Evolutionary conservation across 2,113 vertebrate species (phyloP).

Genomic region (Syngnathoides biaculeatus): DNA sequence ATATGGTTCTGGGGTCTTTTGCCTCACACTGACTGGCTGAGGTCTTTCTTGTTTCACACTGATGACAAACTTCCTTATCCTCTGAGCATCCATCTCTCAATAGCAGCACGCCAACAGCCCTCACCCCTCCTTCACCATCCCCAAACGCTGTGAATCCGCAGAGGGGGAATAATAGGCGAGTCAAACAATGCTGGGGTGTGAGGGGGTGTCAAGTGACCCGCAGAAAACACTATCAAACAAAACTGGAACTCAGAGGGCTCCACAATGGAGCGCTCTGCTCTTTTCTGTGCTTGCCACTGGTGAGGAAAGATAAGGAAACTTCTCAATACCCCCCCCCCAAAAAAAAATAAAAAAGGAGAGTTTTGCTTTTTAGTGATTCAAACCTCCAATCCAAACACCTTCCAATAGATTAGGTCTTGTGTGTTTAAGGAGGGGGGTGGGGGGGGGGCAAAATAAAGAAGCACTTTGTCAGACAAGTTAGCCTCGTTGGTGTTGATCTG

Average conservation of each 20-base stretch:
- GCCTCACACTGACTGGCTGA: constrained; percentile 55
- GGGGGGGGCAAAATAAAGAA: constrained; percentile 69
- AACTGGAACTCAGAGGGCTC: constrained; percentile 67
- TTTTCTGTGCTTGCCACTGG: constrained; percentile 72
- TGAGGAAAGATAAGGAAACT: constrained; percentile 78
- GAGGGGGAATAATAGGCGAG: constrained; percentile 71
- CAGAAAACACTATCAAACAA: constrained; percentile 76
- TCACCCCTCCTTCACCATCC: constrained; percentile 19
- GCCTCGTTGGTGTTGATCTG: constrained; percentile 69
- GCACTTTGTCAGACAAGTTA: constrained; percentile 78
- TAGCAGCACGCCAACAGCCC: constrained; percentile 22
- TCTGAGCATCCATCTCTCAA: constrained; percentile 56
- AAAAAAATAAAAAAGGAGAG: constrained; percentile 61
- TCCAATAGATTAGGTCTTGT: constrained; percentile 69
- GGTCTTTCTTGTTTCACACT: constrained; percentile 57
- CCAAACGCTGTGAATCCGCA: constrained; percentile 74
- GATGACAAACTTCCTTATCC: constrained; percentile 68
- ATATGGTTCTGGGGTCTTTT: constrained; percentile 64
- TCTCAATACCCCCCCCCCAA: constrained; percentile 71
- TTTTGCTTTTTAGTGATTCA: constrained; percentile 63
- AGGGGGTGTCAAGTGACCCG: constrained; percentile 72
- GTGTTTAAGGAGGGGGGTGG: constrained; percentile 70
- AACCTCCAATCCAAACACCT: constrained; percentile 67
- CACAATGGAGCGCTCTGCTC: constrained; percentile 72
- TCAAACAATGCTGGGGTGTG: constrained; percentile 63